Percentiles rank a stretch among this genome's conserved stretches.
Conservation (phyloP, 23 tunicate genomes). For the Halocynthia roretzi region DNA sequence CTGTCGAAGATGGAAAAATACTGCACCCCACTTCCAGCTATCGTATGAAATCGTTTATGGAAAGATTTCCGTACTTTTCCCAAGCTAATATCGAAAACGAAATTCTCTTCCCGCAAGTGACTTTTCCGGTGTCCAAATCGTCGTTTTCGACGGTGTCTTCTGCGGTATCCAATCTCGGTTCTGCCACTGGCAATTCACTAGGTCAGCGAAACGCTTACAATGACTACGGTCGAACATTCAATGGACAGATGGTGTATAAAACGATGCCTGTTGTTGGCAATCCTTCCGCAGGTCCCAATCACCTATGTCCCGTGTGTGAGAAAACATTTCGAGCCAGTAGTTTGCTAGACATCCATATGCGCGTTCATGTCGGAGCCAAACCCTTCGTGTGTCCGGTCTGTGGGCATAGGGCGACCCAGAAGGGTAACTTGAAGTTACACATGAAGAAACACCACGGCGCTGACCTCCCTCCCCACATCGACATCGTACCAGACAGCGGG, state of each 20-base stretch:
- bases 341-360: conserved; percentile 89
- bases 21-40: no score
- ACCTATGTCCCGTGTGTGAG: conserved; percentile 65
- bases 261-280: neutral
- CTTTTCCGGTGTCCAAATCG: no score
- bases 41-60: no score
- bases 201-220: no score
- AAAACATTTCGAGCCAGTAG: conserved; percentile 75
- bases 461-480: conserved; percentile 79
- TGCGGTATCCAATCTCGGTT: no score
- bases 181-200: no score
- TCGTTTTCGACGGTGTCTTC: no score
- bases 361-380: conserved; percentile 89
- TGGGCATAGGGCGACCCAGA: conserved; percentile 86
- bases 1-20: no score
- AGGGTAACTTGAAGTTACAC: conserved; percentile 86
- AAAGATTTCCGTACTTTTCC: no score
- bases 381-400: conserved; percentile 91
- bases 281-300: conserved; percentile 7
- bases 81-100: no score
- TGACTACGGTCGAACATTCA: neutral
- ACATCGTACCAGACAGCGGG: conserved; percentile 82
- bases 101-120: no score
- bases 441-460: conserved; percentile 89
- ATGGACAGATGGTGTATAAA: neutral